Base-by-base conservation (phyloP, 2,113 vertebrate genomes). In the Ciconia stormi region DNA sequence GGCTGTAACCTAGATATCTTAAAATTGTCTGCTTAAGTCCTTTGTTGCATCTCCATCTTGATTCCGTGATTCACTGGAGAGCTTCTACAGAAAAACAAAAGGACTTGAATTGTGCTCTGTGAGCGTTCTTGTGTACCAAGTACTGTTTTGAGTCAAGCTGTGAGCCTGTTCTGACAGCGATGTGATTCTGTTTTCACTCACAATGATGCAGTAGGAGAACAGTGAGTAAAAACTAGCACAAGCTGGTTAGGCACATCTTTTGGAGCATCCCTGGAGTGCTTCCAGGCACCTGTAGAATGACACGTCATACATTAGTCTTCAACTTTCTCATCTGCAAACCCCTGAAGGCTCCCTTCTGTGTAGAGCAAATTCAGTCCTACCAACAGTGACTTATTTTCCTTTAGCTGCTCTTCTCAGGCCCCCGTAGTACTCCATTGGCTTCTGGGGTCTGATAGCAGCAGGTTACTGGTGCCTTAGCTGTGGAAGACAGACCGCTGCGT, bases 361-460 rank as follows among this genome's bases (percentile, higher is more conserved):
- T 42, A 26, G 69, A 71, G 27, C 26, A 50, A 91, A 50, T 23
- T 42, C 50, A 66, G 17, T 58, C 56, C 40, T 56, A 6, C 36
- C 11, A 55, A 14, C 27, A 42, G n/a, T 23, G 72, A 32, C 17
- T 55, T 62, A 6, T 0, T 67, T 53, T 73, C 25, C 21, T 5
- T 58, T 66, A 13, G 50, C 69, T 73, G 59, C 30, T 58, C n/a
- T 67, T 44, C 42, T 66, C 42, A 59, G 56, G 38, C 6, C 7
- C 13, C 1, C 0, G 0, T 44, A n/a, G 44, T 21, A 50, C n/a
- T 63, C 53, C 2, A 0, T 9, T 73, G 40, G 13, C 18, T 77
- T 69, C 30, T 76, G 53, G 36, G 40, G 7, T 50, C 44, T 70
- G 50, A 10, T 3, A 62, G 47, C 63, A 66, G 72, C 59, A 78